A percentile compares a stretch with the other conserved stretches of the same genome.
These are phyloP conservation scores for Drosophila prolongata DNA, from an alignment of 2,888 invertebrate genomes.

Conservation along the genomic window DNA sequence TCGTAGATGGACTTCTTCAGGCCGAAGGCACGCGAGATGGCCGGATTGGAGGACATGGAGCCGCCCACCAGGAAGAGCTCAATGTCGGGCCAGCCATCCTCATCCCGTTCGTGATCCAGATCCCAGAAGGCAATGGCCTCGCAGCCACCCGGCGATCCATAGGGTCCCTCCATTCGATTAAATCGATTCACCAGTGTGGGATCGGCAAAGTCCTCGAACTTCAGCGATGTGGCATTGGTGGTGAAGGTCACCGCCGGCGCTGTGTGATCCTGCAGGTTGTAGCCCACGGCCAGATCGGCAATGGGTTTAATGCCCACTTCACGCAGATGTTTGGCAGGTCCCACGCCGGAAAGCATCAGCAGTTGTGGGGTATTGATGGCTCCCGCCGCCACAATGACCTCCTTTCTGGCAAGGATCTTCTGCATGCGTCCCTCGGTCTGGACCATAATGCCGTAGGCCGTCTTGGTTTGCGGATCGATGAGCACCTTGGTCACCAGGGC, in stretches of 20 bases:
- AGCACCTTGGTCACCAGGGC: constrained; percentile 86
- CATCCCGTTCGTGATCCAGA: constrained; percentile 85
- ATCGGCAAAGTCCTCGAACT: constrained; percentile 82
- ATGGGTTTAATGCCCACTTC: constrained; percentile 86
- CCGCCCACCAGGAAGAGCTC: constrained; percentile 89
- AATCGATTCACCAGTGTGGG: constrained; percentile 78
- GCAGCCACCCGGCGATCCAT: constrained; percentile 86
- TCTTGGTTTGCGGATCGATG: constrained; percentile 85
- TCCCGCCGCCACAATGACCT: constrained; percentile 91
- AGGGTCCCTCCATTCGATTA: constrained; percentile 83
- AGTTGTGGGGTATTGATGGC: constrained; percentile 93
- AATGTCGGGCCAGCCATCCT: constrained; percentile 88
- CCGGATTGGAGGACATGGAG: constrained; percentile 84
- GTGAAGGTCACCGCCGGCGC: constrained; percentile 89
- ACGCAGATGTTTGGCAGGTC: constrained; percentile 86
- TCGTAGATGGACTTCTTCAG: constrained; percentile 85
- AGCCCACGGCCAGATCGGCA: constrained; percentile 87
- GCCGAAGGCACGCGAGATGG: constrained; percentile 85
- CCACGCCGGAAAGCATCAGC: constrained; percentile 91
- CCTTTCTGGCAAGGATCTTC: constrained; percentile 86
- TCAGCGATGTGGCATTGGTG: constrained; percentile 84
- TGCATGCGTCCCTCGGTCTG: constrained; percentile 81
- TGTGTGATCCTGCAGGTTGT: constrained; percentile 88
- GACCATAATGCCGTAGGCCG: constrained; percentile 86
- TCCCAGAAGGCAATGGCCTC: constrained; percentile 88